Evolutionary conservation across 2,113 vertebrate genomes (phyloP), one percentile per base, ranked within the genome.

Genomic region (Lepidothrix coronata): DNA sequence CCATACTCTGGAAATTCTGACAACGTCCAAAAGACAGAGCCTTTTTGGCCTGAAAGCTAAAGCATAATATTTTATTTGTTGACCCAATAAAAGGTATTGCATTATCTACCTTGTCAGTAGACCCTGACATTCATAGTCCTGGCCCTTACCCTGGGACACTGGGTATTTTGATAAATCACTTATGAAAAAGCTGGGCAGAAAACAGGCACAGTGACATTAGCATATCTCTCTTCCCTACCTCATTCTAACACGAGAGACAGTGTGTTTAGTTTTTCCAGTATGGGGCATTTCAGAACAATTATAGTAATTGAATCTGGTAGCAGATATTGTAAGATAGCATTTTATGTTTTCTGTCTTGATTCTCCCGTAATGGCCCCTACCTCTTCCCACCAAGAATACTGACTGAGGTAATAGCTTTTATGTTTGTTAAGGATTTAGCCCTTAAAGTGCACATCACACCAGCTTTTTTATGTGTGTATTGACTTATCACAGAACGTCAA

Each of bases 21-120:
- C 87, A 95, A 55, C 8, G 25, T 41, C 6, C 33, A 70, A 77
- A 90, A 82, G n/a, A 37, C 58, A 44, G 31, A 95, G 43, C 37
- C 55, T 80, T 88, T 94, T 58, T 91, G 75, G 78, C 83, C 46
- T 91, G 72, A 95, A 93, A 89, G 46, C 35, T 59, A 48, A n/a
- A 15, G 1, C 81, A 62, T 80, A 59, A 85, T 46, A 62, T 77
- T 93, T 95, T 80, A 92, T 93, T 92, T 95, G 67, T 77, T 85
- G 52, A 22, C 43, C 49, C 35, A 78, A 28, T 81, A 91, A 92
- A 96, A 94, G 31, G 30, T 74, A 86, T 77, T 89, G 43, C 75
- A 96, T 81, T 90, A 72, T 94, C 89, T 91, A 54, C 63, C 24
- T 83, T 54, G 65, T 68, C 80, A 94, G 85, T 93, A 86, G 59